Evolutionary conservation across 2,113 vertebrate genomes (phyloP).

Genomic region (Fulmarus glacialis): DNA sequence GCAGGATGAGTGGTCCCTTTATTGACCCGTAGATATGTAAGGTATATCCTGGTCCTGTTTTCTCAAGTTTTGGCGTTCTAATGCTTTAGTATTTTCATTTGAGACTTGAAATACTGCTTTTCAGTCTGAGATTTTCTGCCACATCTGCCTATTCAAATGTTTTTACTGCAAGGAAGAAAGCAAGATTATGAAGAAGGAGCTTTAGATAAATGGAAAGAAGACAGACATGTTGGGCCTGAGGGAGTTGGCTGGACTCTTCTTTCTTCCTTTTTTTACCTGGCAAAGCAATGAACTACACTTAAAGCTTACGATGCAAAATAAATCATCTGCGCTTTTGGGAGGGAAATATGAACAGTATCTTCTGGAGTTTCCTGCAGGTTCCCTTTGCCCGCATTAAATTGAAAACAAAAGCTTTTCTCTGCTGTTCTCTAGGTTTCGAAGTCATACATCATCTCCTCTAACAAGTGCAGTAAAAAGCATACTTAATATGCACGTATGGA

Average conservation of each 20-base stretch:
- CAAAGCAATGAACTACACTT: not conserved
- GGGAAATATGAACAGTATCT: not conserved
- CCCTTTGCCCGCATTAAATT: not conserved
- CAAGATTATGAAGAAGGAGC: not conserved
- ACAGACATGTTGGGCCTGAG: not conserved
- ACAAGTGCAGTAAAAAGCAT: not conserved
- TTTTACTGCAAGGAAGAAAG: not conserved
- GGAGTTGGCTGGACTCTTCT: not conserved
- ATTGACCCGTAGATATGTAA: not conserved
- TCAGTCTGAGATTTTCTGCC: not conserved
- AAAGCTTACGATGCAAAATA: not conserved
- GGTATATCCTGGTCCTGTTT: not conserved
- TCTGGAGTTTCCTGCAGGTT: not conserved
- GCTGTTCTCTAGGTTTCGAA: not conserved
- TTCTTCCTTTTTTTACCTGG: not conserved
- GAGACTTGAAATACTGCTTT: not conserved
- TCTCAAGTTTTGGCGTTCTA: not conserved
- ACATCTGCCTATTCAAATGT: not conserved
- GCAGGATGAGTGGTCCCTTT: not conserved
- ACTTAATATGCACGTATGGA: not conserved
- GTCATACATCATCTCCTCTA: not conserved
- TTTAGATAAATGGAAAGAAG: not conserved
- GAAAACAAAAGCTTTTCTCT: not conserved
- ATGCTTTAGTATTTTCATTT: not conserved
- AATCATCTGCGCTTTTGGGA: not conserved